Conservation (phyloP, 2,113 vertebrate genomes). For the Alexandromys fortis region DNA sequence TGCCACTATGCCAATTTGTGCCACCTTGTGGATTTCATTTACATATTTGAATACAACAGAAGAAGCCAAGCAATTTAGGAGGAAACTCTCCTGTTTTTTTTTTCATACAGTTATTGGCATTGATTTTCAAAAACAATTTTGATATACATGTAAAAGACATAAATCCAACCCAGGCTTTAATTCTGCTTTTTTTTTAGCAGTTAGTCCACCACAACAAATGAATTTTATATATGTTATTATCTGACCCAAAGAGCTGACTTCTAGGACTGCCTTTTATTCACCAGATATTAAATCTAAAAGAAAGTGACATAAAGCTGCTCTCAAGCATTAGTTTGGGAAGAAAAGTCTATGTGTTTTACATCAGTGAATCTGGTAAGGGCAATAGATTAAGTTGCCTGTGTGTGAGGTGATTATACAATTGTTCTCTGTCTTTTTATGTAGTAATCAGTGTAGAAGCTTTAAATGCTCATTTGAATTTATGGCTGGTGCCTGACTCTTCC, state of each 20-base stretch:
- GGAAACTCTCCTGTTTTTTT: not conserved
- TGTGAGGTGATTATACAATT: slow-evolving; percentile 78
- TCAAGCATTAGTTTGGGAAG: slow-evolving; percentile 49
- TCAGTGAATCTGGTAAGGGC: slow-evolving; percentile 64
- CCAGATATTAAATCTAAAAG: slow-evolving; percentile 62
- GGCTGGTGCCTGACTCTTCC: slow-evolving; percentile 50
- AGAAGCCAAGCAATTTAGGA: not conserved
- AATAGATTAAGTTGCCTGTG: slow-evolving; percentile 66
- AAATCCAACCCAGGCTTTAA: not conserved
- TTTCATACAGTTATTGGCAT: not conserved
- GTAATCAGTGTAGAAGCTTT: slow-evolving; percentile 66
- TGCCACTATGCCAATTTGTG: not conserved
- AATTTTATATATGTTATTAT: not conserved
- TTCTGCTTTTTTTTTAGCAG: slow-evolving; percentile 10
- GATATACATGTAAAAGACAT: not conserved
- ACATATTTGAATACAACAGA: slow-evolving; percentile 19
- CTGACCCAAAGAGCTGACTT: slow-evolving; percentile 40
- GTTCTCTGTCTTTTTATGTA: slow-evolving; percentile 58
- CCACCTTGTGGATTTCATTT: not conserved
- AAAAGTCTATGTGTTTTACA: slow-evolving; percentile 64
- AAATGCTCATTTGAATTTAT: slow-evolving; percentile 73
- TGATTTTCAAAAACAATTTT: slow-evolving; percentile 17
- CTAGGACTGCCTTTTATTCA: slow-evolving; percentile 53
- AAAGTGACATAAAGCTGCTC: slow-evolving; percentile 62
- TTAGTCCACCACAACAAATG: slow-evolving; percentile 4